These are phyloP conservation scores for Platalea minor DNA, from an alignment of 2,797 vertebrate species.

Conservation along the genomic window DNA sequence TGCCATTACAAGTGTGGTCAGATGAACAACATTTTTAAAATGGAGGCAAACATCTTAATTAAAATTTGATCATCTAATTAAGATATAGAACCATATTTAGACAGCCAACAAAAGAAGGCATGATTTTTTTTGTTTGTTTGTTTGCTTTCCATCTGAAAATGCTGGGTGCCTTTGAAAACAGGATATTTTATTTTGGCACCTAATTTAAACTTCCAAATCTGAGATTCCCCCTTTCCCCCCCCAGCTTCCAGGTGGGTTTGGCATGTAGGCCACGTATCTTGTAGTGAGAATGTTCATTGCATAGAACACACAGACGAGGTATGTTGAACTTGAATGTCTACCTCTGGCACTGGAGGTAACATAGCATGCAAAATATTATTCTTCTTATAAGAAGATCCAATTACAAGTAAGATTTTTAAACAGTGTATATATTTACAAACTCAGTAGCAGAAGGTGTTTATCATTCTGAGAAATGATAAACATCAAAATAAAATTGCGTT, in stretches of 20 bases:
- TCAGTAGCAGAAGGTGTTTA: not conserved
- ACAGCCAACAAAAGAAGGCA: not conserved
- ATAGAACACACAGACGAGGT: not conserved
- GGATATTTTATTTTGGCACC: not conserved
- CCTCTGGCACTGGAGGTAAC: not conserved
- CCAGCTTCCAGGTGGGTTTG: not conserved
- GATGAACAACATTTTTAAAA: not conserved
- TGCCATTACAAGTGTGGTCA: not conserved
- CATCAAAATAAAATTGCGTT: not conserved
- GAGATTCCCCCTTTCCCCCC: not conserved
- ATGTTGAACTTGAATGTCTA: not conserved
- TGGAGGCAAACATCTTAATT: not conserved
- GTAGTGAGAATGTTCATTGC: not conserved
- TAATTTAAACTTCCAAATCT: not conserved
- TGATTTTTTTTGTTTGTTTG: not conserved
- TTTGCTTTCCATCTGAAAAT: not conserved
- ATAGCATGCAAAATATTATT: not conserved
- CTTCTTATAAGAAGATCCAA: not conserved
- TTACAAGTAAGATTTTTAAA: not conserved
- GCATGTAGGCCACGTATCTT: not conserved
- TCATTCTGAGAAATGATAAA: not conserved
- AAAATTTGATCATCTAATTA: conserved; percentile 1
- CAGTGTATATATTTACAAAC: not conserved
- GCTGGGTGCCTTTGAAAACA: not conserved
- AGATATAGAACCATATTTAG: not conserved